Conservation (phyloP, 2,113 vertebrate genomes). For the Diadophis punctatus region DNA sequence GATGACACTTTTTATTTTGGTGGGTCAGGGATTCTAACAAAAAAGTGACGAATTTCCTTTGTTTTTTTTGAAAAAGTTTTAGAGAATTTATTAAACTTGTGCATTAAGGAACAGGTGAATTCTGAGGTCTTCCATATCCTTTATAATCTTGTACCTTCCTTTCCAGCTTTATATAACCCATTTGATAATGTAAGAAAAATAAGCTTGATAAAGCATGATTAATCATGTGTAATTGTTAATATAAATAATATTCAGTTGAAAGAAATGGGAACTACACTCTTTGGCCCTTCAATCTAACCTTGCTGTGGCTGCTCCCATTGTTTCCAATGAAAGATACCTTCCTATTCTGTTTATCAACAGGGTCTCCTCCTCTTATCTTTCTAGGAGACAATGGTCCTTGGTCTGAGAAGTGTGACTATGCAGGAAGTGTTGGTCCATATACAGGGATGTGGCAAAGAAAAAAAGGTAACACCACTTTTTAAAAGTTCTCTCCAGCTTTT, state of each 20-base stretch:
- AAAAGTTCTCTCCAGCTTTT: neutral
- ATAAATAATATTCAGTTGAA: neutral
- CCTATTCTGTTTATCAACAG: neutral
- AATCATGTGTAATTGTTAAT: neutral
- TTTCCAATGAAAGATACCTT: neutral
- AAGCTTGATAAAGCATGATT: neutral
- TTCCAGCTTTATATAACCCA: neutral
- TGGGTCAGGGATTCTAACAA: neutral
- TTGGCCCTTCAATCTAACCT: fast-evolving
- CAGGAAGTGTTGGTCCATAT: constrained; percentile 84
- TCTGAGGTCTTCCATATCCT: neutral
- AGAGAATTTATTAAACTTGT: neutral
- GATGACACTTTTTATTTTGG: neutral
- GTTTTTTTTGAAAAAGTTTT: neutral
- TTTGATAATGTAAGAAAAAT: neutral
- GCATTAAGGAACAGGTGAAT: neutral
- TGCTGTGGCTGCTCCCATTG: fast-evolving
- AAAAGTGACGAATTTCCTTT: neutral
- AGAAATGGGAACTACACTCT: neutral
- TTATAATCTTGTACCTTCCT: neutral
- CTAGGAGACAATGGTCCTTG: constrained; percentile 96
- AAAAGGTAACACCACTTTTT: constrained; percentile 70
- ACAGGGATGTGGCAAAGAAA: constrained; percentile 82
- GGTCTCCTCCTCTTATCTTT: constrained; percentile 19
- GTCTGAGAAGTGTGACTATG: constrained; percentile 91